These are phyloP conservation scores for Calyptomena viridis DNA, from an alignment of 2,113 vertebrate species.

Conservation along the genomic window DNA sequence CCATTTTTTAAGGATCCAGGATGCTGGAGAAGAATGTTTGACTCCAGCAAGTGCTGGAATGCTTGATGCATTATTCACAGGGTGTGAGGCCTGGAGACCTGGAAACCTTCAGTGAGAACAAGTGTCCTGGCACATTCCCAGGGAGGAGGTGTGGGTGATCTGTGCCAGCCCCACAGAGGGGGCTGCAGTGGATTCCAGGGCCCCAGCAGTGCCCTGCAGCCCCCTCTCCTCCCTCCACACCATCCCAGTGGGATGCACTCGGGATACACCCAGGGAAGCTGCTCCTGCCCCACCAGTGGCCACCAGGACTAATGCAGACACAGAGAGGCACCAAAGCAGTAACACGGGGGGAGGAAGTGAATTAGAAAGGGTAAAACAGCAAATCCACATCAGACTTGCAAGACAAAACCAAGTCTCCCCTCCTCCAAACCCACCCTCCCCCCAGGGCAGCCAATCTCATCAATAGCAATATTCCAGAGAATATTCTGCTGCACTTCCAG, in stretches of 20 bases:
- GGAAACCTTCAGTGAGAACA: neutral
- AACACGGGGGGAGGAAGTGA: neutral
- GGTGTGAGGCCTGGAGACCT: neutral
- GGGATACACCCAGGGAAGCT: neutral
- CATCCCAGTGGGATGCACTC: neutral
- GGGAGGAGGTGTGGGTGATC: neutral
- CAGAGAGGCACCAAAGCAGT: neutral
- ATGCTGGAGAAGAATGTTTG: neutral
- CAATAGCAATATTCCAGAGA: neutral
- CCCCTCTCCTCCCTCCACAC: neutral
- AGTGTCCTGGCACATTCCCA: neutral
- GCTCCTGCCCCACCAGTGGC: neutral
- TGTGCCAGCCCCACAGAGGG: neutral
- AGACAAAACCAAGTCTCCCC: neutral
- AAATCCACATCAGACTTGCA: too few relatives aligned
- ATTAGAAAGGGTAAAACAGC: neutral
- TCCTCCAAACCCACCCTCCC: neutral
- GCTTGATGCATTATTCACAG: constrained; percentile 7
- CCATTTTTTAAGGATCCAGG: neutral
- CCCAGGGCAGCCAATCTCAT: neutral
- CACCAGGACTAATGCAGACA: neutral
- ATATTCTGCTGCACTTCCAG: neutral
- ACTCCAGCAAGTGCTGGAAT: neutral
- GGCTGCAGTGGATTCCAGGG: neutral
- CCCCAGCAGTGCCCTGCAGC: neutral